Evolutionary conservation across 2,797 vertebrate species (phyloP).

Genomic region (Crypturellus tataupa): DNA sequence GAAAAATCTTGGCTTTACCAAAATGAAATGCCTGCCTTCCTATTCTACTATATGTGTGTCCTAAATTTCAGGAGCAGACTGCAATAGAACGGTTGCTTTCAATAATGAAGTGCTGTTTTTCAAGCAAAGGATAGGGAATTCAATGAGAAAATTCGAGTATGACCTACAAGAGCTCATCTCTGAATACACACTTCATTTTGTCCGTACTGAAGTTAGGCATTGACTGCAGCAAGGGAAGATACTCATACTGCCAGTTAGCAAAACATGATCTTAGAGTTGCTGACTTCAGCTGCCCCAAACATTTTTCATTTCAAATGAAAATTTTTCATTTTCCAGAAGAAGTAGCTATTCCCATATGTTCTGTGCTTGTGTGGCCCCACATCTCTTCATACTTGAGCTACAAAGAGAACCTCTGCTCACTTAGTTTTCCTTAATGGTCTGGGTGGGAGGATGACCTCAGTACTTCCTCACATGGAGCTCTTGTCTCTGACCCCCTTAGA

Average conservation of each 20-base stretch:
- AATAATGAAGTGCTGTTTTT: not conserved
- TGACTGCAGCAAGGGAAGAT: not conserved
- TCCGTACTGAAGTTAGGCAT: not conserved
- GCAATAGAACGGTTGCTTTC: not conserved
- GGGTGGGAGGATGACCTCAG: not conserved
- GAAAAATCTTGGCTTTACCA: not conserved
- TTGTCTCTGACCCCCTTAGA: not conserved
- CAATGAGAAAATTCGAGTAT: not conserved
- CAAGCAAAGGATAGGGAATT: not conserved
- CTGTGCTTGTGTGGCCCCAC: not conserved
- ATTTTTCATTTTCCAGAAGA: not conserved
- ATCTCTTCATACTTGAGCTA: rapidly evolving
- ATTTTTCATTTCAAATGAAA: not conserved
- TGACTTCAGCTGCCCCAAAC: not conserved
- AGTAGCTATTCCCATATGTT: not conserved
- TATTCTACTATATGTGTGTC: not conserved
- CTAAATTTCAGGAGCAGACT: not conserved
- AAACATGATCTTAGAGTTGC: not conserved
- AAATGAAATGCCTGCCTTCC: not conserved
- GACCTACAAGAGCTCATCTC: not conserved
- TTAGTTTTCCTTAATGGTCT: not conserved
- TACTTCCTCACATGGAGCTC: not conserved
- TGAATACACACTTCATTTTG: not conserved
- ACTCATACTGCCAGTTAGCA: not conserved
- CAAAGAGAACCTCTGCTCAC: not conserved